These are phyloP conservation scores for Forbesichthys papilliferus DNA, from an alignment of 2,113 vertebrate genomes.

Conservation along the genomic window DNA sequence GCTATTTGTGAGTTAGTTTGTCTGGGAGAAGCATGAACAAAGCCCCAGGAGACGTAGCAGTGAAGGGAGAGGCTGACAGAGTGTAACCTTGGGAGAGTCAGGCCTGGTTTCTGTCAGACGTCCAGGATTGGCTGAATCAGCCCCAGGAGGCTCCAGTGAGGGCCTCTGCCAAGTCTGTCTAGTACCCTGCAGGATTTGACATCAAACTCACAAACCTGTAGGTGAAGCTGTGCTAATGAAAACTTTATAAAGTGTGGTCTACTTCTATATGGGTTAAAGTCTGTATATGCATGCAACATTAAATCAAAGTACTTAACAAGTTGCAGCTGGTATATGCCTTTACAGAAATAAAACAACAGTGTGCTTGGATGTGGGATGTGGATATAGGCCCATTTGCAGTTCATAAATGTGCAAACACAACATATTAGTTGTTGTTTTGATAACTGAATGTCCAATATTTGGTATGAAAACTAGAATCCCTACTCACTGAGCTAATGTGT, in stretches of 20 bases:
- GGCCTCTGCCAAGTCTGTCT: conserved; percentile 65
- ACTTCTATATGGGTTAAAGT: background rate
- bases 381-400: too few relatives aligned
- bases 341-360: background rate
- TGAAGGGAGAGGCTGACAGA: conserved; percentile 59
- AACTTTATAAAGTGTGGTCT: conserved; percentile 13
- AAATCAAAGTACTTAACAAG: too few relatives aligned
- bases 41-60: conserved; percentile 23
- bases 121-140: conserved; percentile 72
- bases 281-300: too few relatives aligned
- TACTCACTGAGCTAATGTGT: too few relatives aligned
- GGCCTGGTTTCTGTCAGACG: conserved; percentile 75
- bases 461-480: too few relatives aligned
- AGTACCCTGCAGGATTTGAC: conserved; percentile 70
- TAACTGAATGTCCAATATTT: too few relatives aligned
- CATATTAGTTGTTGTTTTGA: too few relatives aligned
- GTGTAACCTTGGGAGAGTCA: conserved; percentile 68
- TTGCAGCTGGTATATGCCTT: background rate
- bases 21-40: conserved; percentile 53
- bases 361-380: background rate
- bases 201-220: conserved; percentile 64
- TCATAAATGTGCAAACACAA: too few relatives aligned
- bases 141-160: conserved; percentile 69
- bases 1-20: conserved; percentile 47
- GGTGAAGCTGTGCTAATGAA: conserved; percentile 45